Evolutionary conservation across 1,140 invertebrate species (phyloP).

Genomic region (Triops longicaudatus): DNA sequence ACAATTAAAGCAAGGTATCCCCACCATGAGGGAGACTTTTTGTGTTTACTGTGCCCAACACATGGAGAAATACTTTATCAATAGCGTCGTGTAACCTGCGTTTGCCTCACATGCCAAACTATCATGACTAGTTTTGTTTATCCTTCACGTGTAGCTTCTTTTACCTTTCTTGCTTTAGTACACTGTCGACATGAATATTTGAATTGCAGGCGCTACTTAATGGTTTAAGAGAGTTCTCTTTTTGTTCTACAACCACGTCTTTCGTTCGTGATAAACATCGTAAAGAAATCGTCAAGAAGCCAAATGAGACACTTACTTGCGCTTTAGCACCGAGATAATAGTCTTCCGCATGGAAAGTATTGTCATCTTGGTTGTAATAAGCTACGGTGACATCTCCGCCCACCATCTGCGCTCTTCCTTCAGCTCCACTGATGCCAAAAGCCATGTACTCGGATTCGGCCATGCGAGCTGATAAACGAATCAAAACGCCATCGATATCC

Average conservation of each 20-base stretch:
- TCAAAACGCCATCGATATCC: constrained; percentile 58
- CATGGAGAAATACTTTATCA: no score
- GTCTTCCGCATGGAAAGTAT: constrained; percentile 65
- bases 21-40: no score
- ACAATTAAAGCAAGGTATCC: no score
- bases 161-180: background rate
- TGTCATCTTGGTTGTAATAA: constrained; percentile 54
- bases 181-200: background rate
- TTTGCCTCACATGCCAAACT: no score
- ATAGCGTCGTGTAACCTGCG: no score
- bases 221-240: no score
- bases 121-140: no score
- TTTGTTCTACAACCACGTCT: background rate
- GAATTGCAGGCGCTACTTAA: no score
- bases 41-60: no score
- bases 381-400: constrained; percentile 76
- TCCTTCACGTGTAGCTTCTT: background rate
- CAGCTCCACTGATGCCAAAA: constrained; percentile 69
- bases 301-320: constrained; percentile 44
- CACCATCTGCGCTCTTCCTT: constrained; percentile 52
- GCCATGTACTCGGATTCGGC: constrained; percentile 77
- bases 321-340: constrained; percentile 75
- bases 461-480: constrained; percentile 65
- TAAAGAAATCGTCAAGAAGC: background rate
- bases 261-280: background rate